Percentiles rank a stretch among this genome's conserved stretches.
phyloP scores from a whole-genome alignment of 2,797 vertebrate genomes.

The Cuniculus paca region DNA sequence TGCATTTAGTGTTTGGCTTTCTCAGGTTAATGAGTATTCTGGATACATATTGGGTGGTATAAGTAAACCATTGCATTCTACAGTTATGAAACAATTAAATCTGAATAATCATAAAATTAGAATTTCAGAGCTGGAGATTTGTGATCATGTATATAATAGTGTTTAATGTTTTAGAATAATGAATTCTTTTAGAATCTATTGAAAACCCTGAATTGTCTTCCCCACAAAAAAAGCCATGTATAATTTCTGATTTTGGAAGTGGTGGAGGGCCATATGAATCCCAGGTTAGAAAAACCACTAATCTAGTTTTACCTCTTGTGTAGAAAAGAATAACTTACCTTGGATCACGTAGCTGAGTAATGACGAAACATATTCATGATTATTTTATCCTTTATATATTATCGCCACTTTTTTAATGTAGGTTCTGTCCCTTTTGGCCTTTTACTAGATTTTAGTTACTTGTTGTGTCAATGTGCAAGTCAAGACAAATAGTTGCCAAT shows the following conservation, averaged over 20 bases:
- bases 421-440: constrained; percentile 18
- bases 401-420: constrained; percentile 41
- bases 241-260: constrained; percentile 5
- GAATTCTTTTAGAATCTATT: constrained; percentile 6
- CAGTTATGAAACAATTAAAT: background rate
- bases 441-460: constrained; percentile 41
- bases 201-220: constrained; percentile 31
- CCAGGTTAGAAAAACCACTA: constrained; percentile 13
- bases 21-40: constrained; percentile 1
- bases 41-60: background rate
- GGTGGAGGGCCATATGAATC: background rate
- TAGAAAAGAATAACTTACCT: background rate
- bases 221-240: background rate
- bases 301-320: constrained; percentile 20
- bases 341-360: background rate
- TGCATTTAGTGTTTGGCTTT: background rate
- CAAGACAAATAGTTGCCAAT: background rate
- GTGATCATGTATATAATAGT: background rate
- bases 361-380: constrained; percentile 36
- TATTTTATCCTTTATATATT: background rate
- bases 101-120: background rate
- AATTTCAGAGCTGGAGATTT: constrained; percentile 30
- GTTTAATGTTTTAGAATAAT: constrained; percentile 48
- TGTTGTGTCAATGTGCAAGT: background rate
- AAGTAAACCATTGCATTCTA: constrained; percentile 8